These are phyloP conservation scores for Anarrhichthys ocellatus DNA, from an alignment of 2,113 vertebrate species.

Conservation along the genomic window DNA sequence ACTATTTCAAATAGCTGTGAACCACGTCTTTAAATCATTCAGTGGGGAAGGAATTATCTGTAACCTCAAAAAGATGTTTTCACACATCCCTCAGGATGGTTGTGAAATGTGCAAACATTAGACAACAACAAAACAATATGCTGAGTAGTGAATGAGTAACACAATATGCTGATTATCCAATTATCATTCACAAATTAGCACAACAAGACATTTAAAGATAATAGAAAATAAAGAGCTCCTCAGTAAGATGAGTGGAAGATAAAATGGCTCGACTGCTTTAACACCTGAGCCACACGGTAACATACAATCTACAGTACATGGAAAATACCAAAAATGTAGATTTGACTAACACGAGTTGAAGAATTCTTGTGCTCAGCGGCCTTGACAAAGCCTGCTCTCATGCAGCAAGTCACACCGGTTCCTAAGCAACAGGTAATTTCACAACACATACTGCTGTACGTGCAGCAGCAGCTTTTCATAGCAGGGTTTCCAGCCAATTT, in stretches of 20 bases:
- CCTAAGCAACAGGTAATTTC: constrained; percentile 86
- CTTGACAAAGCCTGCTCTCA: constrained; percentile 68
- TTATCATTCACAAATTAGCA: constrained; percentile 11
- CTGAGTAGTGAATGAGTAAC: constrained; percentile 36
- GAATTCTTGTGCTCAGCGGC: constrained; percentile 57
- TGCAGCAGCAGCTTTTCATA: constrained; percentile 77
- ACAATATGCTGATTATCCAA: not conserved
- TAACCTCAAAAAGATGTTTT: constrained; percentile 59
- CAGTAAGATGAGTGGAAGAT: not conserved
- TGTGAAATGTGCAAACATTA: constrained; percentile 20
- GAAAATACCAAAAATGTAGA: constrained; percentile 1
- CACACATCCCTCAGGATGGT: constrained; percentile 5
- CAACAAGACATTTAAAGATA: not conserved
- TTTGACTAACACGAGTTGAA: constrained; percentile 11
- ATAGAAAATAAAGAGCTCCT: not conserved
- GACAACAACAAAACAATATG: constrained; percentile 19
- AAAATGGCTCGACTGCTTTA: not conserved
- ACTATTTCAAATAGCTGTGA: constrained; percentile 59
- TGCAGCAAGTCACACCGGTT: constrained; percentile 76
- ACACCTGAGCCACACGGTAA: not conserved
- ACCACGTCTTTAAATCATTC: constrained; percentile 30
- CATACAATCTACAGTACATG: not conserved
- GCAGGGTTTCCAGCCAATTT: constrained; percentile 67
- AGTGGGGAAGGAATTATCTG: constrained; percentile 63
- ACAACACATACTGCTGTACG: constrained; percentile 61